Evolutionary conservation across 2,888 invertebrate genomes (phyloP).

Genomic region (Bruchidius siliquastri): DNA sequence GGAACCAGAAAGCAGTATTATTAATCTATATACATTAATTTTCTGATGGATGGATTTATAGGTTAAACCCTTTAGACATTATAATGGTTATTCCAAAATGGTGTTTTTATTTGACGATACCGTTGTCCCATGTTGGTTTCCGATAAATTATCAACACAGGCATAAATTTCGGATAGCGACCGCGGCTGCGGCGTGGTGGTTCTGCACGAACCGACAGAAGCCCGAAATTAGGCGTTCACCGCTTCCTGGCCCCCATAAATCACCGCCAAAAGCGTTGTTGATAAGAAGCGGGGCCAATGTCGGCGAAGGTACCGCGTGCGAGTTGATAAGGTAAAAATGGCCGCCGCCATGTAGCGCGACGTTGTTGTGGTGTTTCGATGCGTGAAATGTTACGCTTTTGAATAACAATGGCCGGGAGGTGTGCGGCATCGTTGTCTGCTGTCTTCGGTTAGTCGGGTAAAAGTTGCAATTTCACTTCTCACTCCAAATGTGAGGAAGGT

Average conservation of each 20-base stretch:
- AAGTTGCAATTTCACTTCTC: neutral
- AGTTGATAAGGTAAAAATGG: constrained; percentile 38
- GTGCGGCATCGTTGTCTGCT: neutral
- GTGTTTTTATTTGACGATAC: neutral
- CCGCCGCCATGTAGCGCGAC: constrained; percentile 24
- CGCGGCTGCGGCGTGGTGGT: neutral
- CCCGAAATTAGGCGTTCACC: neutral
- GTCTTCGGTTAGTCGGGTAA: neutral
- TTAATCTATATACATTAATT: no score
- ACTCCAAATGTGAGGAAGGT: no score
- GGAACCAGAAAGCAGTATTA: no score
- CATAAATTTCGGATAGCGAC: neutral
- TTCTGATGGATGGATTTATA: no score
- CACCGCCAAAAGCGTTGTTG: neutral
- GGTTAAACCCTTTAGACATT: no score
- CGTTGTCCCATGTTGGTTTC: neutral
- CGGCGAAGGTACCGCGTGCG: constrained; percentile 7
- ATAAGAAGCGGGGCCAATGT: constrained; percentile 9
- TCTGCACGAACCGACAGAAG: neutral
- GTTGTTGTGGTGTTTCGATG: constrained; percentile 36
- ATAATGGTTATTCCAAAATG: neutral
- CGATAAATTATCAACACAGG: neutral
- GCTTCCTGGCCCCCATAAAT: neutral
- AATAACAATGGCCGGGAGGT: constrained; percentile 41
- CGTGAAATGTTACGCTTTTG: constrained; percentile 45